Evolutionary conservation across 2,797 vertebrate species (phyloP).

Genomic region (Xerus rutilus): DNA sequence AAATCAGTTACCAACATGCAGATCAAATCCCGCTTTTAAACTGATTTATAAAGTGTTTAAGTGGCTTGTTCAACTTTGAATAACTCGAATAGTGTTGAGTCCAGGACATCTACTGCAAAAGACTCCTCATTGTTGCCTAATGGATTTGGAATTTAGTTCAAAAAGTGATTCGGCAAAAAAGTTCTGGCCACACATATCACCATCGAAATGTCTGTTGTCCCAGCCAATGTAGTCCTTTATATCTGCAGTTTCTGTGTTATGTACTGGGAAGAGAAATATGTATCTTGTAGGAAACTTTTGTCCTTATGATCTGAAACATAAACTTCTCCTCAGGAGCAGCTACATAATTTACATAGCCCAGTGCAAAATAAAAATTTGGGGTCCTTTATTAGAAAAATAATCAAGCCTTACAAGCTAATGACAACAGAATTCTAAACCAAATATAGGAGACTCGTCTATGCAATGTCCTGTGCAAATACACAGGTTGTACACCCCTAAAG

Average conservation of each 20-base stretch:
- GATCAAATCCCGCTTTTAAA: constrained; percentile 6
- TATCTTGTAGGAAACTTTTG: background rate
- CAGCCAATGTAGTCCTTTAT: background rate
- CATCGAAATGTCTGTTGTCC: background rate
- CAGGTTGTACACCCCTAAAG: background rate
- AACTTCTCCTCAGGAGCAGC: background rate
- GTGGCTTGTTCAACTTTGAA: background rate
- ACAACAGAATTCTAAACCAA: constrained; percentile 15
- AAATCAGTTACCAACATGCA: too few species aligned
- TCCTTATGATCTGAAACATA: background rate
- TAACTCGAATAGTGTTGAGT: background rate
- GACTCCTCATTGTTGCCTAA: background rate
- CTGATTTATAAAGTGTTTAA: constrained; percentile 27
- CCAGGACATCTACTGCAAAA: background rate
- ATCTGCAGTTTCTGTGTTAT: background rate
- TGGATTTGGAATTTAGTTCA: constrained; percentile 3
- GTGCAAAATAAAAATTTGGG: too few species aligned
- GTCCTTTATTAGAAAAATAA: background rate
- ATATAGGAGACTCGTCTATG: background rate
- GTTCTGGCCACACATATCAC: background rate
- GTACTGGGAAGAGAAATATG: background rate
- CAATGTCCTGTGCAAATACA: background rate
- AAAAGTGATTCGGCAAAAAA: constrained; percentile 4
- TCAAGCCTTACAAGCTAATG: background rate
- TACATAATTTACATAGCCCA: background rate